Base-by-base conservation (phyloP, 2,888 invertebrate genomes). In the Thelaira solivaga region DNA sequence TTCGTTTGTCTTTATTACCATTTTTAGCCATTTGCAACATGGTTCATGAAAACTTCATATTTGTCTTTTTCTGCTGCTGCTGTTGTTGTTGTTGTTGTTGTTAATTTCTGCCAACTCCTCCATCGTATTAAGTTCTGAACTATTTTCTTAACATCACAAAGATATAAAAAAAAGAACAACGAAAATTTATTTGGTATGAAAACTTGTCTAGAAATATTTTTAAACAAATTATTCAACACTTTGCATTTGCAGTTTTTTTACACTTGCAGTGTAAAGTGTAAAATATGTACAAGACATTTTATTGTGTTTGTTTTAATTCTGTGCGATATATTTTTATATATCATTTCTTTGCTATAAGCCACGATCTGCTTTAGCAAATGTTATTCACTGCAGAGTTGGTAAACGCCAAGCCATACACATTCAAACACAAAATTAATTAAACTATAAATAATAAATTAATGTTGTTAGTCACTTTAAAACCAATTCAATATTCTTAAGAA, bases 201-300 rank as follows among this genome's bases (percentile, higher is more conserved):
- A 79, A 78, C 73, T 80, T 82, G 83, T 82, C 85, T 84, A 80
- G 83, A 85, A 85, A 84, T 84, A 85, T 85, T 85, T 85, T 84
- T 80, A 84, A 85, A 85, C 85, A 85, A 85, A 85, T 85, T 85
- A 85, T 85, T 85, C 85, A 85, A 85, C 85, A 85, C 85, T 85
- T 85, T 85, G 85, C 85, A 85, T 85, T 81, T 78, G 82, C 79
- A 79, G 76, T 45, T 67, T 76, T n/a, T n/a, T 64, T 80, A 79
- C 73, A 73, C 80, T 80, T 73, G 62, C 22, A 16, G 49, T 36
- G 34, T 49, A 76, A 65, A 45, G 51, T 65, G 71, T 71, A 53
- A 65, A 76, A 51, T 76, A 47, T 61, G 45, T 55, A 41, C 22
- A 76, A 67, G 61, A 67, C 53, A 67, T 55, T 55, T 47, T 64